Percentiles rank a stretch among this genome's conserved stretches.
phyloP scores from a whole-genome alignment of 1,140 invertebrate genomes.

The Spodoptera litura region DNA sequence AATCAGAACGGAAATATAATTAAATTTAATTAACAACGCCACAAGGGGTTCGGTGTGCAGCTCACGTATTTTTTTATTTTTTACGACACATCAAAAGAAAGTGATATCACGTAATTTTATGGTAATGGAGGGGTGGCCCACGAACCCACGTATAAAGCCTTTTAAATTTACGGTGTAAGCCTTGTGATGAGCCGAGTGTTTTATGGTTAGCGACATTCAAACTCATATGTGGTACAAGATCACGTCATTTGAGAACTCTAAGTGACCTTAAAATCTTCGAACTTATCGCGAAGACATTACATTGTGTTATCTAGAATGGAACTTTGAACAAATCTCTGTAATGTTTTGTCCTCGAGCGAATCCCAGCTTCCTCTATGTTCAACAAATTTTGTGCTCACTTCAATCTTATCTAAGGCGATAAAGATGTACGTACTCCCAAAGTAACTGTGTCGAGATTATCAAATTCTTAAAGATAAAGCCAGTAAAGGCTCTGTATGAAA shows the following conservation, averaged over 20 bases:
- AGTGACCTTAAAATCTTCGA: constrained; percentile 13
- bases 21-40: constrained; percentile 57
- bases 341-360: constrained; percentile 29
- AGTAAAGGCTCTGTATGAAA: constrained; percentile 31
- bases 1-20: constrained; percentile 36
- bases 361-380: constrained; percentile 23
- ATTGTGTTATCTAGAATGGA: neutral
- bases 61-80: constrained; percentile 73
- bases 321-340: constrained; percentile 23
- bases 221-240: constrained; percentile 62
- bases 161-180: constrained; percentile 80
- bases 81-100: constrained; percentile 83
- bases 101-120: constrained; percentile 81
- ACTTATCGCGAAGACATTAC: constrained; percentile 3
- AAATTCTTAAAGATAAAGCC: constrained; percentile 9
- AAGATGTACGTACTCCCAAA: constrained; percentile 20
- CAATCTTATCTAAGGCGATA: constrained; percentile 27
- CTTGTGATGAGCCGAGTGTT: constrained; percentile 72
- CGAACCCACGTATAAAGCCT: constrained; percentile 75
- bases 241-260: constrained; percentile 42
- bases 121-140: constrained; percentile 76
- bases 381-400: constrained; percentile 30
- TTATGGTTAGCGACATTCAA: constrained; percentile 78
- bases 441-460: constrained; percentile 40
- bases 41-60: constrained; percentile 50